Percentiles rank a stretch among this genome's conserved stretches.
Conservation (phyloP, 37 sponge, comb jelly and placozoan species). For the Axinella damicornis region DNA sequence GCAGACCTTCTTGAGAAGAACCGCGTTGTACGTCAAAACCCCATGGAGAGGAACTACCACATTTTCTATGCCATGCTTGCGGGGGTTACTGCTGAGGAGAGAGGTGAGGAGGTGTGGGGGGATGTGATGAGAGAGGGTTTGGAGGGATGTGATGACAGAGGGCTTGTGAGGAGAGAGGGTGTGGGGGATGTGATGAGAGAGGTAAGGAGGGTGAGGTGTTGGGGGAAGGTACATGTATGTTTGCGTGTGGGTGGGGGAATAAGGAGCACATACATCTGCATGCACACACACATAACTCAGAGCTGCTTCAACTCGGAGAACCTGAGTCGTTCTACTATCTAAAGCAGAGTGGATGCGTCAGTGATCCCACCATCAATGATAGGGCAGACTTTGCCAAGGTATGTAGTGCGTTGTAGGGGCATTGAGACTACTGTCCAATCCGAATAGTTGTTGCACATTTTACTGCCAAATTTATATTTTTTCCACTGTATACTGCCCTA, state of each 20-base stretch:
- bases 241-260: background rate
- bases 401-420: background rate
- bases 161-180: too few relatives aligned
- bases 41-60: constrained; percentile 96
- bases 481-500: too few relatives aligned
- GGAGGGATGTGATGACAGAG: too few relatives aligned
- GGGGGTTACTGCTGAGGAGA: constrained; percentile 67
- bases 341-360: constrained; percentile 90
- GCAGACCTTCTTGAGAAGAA: constrained; percentile 90
- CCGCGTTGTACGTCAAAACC: constrained; percentile 95
- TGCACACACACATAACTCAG: constrained; percentile 35
- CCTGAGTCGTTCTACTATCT: constrained; percentile 83
- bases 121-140: too few relatives aligned
- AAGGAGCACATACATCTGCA: background rate
- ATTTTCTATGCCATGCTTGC: constrained; percentile 90
- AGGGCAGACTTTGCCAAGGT: constrained; percentile 63
- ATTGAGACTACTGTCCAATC: too few relatives aligned
- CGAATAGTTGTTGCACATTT: too few relatives aligned
- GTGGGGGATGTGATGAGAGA: too few relatives aligned
- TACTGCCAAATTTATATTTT: too few relatives aligned
- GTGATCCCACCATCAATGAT: constrained; percentile 90
- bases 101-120: constrained; percentile 44
- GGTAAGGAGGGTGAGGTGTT: too few relatives aligned
- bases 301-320: constrained; percentile 45
- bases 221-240: constrained; percentile 8